Evolutionary conservation across 1,140 invertebrate species (phyloP).

Genomic region (Amphibalanus amphitrite): DNA sequence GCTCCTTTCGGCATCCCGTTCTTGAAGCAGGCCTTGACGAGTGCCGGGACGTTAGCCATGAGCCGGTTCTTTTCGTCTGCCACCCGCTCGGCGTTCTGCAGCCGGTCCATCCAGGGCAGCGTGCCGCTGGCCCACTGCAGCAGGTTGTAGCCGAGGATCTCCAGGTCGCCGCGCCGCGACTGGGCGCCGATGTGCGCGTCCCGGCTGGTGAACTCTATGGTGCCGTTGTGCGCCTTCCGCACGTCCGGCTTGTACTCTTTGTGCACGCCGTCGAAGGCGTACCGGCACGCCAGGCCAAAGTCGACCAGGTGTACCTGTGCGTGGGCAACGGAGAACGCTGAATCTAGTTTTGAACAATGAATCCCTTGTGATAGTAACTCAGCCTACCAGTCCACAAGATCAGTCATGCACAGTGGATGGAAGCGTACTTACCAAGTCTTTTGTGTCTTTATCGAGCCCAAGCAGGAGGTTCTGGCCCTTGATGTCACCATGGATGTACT

Average conservation of each 20-base stretch:
- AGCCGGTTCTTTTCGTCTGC: constrained; percentile 55
- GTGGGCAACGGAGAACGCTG: too few species aligned
- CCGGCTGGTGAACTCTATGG: constrained; percentile 81
- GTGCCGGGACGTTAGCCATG: constrained; percentile 36
- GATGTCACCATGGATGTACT: constrained; percentile 84
- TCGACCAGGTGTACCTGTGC: constrained; percentile 75
- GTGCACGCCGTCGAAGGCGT: constrained; percentile 54
- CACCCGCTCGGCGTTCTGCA: constrained; percentile 54
- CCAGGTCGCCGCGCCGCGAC: constrained; percentile 79
- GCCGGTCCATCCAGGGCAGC: constrained; percentile 69
- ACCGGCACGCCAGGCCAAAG: constrained; percentile 80
- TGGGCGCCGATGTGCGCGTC: constrained; percentile 91
- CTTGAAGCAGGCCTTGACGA: too few species aligned
- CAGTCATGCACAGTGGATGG: too few species aligned
- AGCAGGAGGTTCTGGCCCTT: constrained; percentile 81
- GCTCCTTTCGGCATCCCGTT: too few species aligned
- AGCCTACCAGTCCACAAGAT: too few species aligned
- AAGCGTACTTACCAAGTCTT: constrained; percentile 25
- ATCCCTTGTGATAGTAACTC: too few species aligned
- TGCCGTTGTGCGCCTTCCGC: constrained; percentile 85
- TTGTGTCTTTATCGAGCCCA: constrained; percentile 42
- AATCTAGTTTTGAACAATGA: too few species aligned
- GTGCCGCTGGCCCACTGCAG: constrained; percentile 79
- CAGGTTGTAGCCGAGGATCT: constrained; percentile 87
- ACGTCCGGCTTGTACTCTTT: constrained; percentile 75